Percentiles rank a stretch among this genome's conserved stretches.
Conservation (phyloP, 2,113 vertebrate species). For the Sardina pilchardus region DNA sequence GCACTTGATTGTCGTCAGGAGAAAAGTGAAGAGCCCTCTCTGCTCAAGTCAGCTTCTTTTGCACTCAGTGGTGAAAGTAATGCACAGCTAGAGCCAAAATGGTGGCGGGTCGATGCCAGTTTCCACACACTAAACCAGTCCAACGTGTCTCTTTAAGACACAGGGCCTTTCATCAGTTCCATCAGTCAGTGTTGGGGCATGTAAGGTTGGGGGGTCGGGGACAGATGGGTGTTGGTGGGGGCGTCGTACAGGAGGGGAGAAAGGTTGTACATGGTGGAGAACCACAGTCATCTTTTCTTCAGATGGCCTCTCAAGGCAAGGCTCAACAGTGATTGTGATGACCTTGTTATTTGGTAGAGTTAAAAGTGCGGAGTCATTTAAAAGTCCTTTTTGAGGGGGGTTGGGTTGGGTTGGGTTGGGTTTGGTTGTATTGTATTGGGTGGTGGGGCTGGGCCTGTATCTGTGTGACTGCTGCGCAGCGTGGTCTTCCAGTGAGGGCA, state of each 20-base stretch:
- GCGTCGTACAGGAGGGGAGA: not conserved
- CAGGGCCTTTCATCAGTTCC: not conserved
- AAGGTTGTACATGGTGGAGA: not conserved
- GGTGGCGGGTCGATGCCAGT: too few species aligned
- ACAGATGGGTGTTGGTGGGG: too few species aligned
- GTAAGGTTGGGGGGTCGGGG: not conserved
- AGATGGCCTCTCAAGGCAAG: not conserved
- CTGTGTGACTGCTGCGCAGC: not conserved
- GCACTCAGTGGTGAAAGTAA: not conserved
- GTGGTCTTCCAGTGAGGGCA: not conserved
- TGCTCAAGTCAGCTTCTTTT: conserved; percentile 3
- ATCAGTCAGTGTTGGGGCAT: not conserved
- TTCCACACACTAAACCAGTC: not conserved
- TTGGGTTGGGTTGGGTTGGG: too few species aligned
- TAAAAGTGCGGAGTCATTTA: not conserved
- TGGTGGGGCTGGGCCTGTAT: not conserved
- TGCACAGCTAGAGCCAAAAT: not conserved
- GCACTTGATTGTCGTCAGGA: conserved; percentile 42
- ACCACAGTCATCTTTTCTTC: not conserved
- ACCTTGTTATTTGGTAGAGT: not conserved
- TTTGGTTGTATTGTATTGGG: too few species aligned
- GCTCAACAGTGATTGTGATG: not conserved
- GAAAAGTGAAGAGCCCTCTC: conserved; percentile 9
- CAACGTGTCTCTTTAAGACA: not conserved
- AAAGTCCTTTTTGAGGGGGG: too few species aligned